Evolutionary conservation across 2,888 invertebrate genomes (phyloP).

Genomic region (Hesperia comma): DNA sequence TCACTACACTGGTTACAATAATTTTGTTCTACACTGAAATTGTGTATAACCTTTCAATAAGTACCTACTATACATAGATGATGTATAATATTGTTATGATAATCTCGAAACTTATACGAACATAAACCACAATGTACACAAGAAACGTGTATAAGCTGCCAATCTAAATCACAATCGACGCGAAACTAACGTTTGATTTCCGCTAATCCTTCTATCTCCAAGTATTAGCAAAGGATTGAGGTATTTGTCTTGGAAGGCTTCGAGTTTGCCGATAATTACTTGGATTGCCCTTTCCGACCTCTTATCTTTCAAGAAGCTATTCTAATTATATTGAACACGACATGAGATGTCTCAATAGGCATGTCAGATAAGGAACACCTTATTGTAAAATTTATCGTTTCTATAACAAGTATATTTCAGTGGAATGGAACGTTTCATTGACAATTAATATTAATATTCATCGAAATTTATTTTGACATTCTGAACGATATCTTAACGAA

Average conservation of each 20-base stretch:
- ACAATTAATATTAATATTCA: conserved; percentile 7
- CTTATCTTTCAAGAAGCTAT: conserved; percentile 44
- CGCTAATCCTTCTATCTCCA: conserved; percentile 28
- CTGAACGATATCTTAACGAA: conserved; percentile 16
- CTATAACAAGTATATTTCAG: conserved; percentile 15
- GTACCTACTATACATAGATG: too few relatives aligned
- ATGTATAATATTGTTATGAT: background rate
- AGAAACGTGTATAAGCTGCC: conserved; percentile 15
- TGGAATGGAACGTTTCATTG: conserved; percentile 6
- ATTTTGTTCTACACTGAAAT: too few relatives aligned
- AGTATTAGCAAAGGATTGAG: conserved; percentile 34
- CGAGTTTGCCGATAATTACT: conserved; percentile 44
- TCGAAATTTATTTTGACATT: conserved; percentile 3
- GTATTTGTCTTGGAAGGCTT: conserved; percentile 25
- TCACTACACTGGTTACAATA: too few relatives aligned
- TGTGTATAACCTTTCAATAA: too few relatives aligned
- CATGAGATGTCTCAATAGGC: conserved; percentile 10
- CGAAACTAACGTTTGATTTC: conserved; percentile 32
- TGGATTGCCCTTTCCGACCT: conserved; percentile 43
- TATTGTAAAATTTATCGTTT: conserved; percentile 14
- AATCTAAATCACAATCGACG: conserved; percentile 14
- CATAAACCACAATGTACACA: background rate
- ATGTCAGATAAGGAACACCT: conserved; percentile 4
- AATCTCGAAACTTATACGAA: background rate
- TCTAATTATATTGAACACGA: conserved; percentile 42